phyloP scores from a whole-genome alignment of 2,797 vertebrate genomes.

The Pseudochirops cupreus region DNA sequence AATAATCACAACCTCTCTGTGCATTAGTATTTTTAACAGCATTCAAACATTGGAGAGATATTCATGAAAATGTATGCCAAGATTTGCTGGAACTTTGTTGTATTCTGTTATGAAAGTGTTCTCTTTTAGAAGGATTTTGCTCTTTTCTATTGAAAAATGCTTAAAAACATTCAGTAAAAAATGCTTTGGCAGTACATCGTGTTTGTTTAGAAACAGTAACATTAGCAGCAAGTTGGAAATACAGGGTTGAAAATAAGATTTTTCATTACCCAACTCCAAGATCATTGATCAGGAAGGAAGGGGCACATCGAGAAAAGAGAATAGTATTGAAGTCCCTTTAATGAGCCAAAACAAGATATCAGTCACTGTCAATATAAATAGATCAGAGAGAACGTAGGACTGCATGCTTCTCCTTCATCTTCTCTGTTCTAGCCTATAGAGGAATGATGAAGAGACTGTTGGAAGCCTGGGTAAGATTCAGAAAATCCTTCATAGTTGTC shows the following conservation, averaged over 20 bases:
- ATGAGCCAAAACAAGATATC: neutral
- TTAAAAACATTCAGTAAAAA: neutral
- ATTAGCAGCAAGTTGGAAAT: neutral
- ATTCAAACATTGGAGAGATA: neutral
- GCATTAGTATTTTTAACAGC: neutral
- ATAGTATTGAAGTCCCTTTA: neutral
- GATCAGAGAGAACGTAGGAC: neutral
- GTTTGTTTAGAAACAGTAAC: neutral
- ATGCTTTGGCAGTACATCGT: neutral
- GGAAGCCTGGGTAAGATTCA: neutral
- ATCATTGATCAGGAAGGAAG: neutral
- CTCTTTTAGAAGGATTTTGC: neutral
- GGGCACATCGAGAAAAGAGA: neutral
- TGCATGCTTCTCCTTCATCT: neutral
- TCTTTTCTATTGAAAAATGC: neutral
- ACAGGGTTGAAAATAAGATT: neutral
- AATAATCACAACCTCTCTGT: neutral
- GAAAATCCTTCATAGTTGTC: neutral
- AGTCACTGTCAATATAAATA: neutral
- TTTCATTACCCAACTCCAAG: neutral
- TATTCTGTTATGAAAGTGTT: neutral
- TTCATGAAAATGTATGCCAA: neutral
- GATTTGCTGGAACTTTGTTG: neutral
- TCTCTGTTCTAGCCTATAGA: neutral
- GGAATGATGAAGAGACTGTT: neutral